Evolutionary conservation across 2,888 invertebrate species (phyloP).

Genomic region (Sinelater perroti): DNA sequence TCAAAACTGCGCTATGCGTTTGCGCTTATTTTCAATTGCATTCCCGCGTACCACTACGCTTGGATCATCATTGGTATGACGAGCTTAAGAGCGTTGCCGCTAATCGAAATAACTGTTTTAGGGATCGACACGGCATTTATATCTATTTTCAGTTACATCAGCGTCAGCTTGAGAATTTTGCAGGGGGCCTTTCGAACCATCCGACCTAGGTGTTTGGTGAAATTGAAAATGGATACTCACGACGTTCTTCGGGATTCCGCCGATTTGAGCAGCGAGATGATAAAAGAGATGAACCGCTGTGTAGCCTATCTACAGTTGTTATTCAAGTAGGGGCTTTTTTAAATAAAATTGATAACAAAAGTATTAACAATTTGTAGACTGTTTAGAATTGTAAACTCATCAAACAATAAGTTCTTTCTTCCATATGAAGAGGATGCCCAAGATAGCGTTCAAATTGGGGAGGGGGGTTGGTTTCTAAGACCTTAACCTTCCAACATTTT

Average conservation of each 20-base stretch:
- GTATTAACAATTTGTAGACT: no score
- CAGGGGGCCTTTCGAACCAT: conserved; percentile 47
- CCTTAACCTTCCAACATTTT: no score
- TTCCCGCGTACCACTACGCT: conserved; percentile 32
- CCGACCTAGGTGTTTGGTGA: conserved; percentile 40
- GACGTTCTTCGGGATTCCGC: conserved; percentile 30
- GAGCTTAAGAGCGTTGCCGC: not conserved
- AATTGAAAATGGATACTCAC: conserved; percentile 28
- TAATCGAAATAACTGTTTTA: conserved; percentile 25
- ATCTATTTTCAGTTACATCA: conserved; percentile 42
- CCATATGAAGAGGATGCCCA: no score
- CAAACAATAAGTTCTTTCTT: no score
- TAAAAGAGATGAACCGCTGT: conserved; percentile 43
- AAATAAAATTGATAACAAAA: not conserved
- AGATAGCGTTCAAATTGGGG: no score
- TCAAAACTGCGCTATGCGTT: conserved; percentile 29
- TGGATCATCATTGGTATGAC: conserved; percentile 29
- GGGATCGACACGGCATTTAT: conserved; percentile 47
- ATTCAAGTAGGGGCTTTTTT: conserved; percentile 41
- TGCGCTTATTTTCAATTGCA: conserved; percentile 33
- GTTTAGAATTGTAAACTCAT: no score
- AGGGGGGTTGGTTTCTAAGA: no score
- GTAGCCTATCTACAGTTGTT: conserved; percentile 45
- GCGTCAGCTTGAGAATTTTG: conserved; percentile 44
- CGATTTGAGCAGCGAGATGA: conserved; percentile 41